Percentiles rank a stretch among this genome's conserved stretches.
Evolutionary conservation across 2,113 vertebrate species (phyloP).

Genomic region (Bufo gargarizans): DNA sequence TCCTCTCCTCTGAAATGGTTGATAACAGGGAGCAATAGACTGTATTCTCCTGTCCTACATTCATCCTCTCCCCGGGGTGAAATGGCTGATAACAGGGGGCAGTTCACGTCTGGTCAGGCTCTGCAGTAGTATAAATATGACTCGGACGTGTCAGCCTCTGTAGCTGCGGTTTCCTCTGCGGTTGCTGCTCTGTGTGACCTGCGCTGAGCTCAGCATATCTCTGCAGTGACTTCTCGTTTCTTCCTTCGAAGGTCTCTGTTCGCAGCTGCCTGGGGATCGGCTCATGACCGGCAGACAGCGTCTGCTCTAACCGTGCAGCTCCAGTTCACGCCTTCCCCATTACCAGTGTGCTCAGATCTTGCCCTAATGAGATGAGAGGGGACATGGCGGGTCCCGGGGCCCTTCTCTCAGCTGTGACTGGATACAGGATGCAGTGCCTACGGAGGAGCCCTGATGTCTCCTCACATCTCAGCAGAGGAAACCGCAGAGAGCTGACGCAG

Average conservation of each 20-base stretch:
- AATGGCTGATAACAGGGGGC: no score
- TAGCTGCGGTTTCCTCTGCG: not conserved
- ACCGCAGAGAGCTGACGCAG: slow-evolving; percentile 1
- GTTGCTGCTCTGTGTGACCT: not conserved
- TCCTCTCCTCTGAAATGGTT: no score
- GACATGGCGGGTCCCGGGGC: not conserved
- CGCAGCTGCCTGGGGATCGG: no score
- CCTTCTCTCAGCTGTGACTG: no score
- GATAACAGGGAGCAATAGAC: no score
- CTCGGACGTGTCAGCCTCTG: not conserved
- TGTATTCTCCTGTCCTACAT: no score
- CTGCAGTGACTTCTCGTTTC: not conserved
- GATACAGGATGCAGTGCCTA: not conserved
- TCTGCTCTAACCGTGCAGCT: not conserved
- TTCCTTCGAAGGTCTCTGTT: not conserved
- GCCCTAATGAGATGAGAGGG: slow-evolving; percentile 33
- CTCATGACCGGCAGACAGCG: slow-evolving; percentile 16
- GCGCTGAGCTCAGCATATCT: not conserved
- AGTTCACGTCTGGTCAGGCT: no score
- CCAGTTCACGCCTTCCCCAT: slow-evolving; percentile 32
- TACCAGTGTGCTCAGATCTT: not conserved
- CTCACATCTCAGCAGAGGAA: not conserved
- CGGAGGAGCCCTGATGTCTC: not conserved
- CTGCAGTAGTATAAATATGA: no score
- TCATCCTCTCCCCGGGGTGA: no score